Evolutionary conservation across 1,140 invertebrate genomes (phyloP), one percentile per base, ranked within the genome.

Genomic region (Cepaea nemoralis): DNA sequence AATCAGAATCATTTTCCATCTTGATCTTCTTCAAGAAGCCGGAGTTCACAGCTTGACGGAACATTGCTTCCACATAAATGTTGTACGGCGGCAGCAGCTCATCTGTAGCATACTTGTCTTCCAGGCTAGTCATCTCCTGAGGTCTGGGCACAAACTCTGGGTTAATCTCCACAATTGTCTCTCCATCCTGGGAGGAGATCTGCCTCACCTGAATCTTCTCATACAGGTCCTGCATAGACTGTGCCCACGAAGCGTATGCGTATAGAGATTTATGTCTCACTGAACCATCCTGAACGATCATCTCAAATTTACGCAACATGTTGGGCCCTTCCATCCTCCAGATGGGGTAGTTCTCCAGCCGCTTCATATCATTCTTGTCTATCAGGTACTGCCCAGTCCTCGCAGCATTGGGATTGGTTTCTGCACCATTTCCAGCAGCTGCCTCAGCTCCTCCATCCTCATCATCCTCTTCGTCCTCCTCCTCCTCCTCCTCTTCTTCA

Each of bases 261-360:
- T 78, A 78, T n/a, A 69, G 33, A 42, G 77, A 78, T 48, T 48
- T 78, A 35, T 78, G 77, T 14, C 59, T 6, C 10, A 78, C 42
- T n/a, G 27, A 22, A 16, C 77, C 63, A 42, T 69, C 59, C 10
- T 31, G n/a, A 22, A 69, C 77, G 45, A 78, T 48, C 77, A 78
- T 69, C 40, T 78, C 77, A 69, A 78, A 78, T 69, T 78, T 69
- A 8, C 63, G 45, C 14, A 78, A 40, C 77, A 78, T 78, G 66
- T 78, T 78, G 22, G 77, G 77, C 27, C 77, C 77, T 33, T 78
- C 77, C 77, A 69, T 78, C 8, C 77, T 35, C 77, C 77, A 78
- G n/a, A 78, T 78, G 24, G 77, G 77, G 33, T 42, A 78, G 31
- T 78, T 78, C 50, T 78, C 77, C 33, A 69, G 42, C 0, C 42